Conservation (phyloP, 2,113 vertebrate genomes). For the Pseudopodoces humilis region DNA sequence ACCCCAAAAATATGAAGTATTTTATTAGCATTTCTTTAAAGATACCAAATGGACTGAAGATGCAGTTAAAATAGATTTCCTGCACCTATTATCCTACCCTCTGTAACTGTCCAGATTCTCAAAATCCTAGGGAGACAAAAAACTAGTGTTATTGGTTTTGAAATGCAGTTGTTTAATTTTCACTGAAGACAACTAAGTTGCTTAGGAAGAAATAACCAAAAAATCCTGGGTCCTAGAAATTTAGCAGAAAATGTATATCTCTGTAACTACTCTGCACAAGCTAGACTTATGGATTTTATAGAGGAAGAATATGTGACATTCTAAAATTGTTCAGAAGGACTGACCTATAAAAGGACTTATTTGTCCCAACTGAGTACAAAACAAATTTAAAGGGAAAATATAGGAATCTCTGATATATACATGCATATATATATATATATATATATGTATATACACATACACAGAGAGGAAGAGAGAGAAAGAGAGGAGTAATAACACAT, state of each 20-base stretch:
- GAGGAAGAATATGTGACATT: neutral
- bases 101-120: neutral
- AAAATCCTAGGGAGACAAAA: neutral
- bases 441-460: neutral
- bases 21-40: neutral
- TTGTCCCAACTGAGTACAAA: neutral
- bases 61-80: neutral
- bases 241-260: neutral
- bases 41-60: neutral
- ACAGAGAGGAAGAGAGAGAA: neutral
- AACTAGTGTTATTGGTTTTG: neutral
- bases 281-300: neutral
- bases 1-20: neutral
- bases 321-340: neutral
- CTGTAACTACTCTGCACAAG: neutral
- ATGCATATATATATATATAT: neutral
- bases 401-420: neutral
- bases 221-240: neutral
- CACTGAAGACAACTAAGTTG: neutral
- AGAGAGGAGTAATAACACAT: neutral
- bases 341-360: neutral
- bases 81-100: neutral
- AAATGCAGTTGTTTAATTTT: neutral
- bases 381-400: neutral
- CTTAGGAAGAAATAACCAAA: neutral